phyloP scores from a whole-genome alignment of 2,113 vertebrate genomes.

The Phylloscopus trochiloides region DNA sequence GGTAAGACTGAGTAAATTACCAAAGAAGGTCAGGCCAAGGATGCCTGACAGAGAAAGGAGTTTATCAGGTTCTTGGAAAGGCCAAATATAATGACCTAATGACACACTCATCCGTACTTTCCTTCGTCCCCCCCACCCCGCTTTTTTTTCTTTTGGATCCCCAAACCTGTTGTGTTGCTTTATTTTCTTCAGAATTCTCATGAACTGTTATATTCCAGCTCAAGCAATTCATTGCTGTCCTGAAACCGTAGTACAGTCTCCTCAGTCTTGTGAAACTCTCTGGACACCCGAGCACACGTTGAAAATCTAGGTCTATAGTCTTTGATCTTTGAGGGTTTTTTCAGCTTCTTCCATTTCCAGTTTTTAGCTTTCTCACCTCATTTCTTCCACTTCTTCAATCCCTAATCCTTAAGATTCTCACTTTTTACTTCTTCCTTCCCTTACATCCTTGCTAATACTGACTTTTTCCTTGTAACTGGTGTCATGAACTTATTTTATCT shows the following conservation, averaged over 20 bases:
- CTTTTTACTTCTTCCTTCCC: background rate
- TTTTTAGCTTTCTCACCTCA: background rate
- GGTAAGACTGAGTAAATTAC: background rate
- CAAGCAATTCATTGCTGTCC: background rate
- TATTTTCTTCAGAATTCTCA: background rate
- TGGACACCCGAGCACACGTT: background rate
- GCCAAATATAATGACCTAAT: background rate
- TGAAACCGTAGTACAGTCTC: background rate
- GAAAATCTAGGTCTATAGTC: background rate
- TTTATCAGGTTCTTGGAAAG: background rate
- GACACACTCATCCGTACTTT: fast-evolving
- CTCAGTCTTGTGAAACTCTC: background rate
- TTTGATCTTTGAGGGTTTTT: background rate
- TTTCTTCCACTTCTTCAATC: background rate
- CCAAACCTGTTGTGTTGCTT: background rate
- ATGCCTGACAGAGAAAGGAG: background rate
- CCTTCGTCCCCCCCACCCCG: fast-evolving
- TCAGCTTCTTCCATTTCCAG: background rate
- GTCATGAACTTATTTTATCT: background rate
- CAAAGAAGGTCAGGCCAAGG: background rate
- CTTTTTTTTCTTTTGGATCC: fast-evolving
- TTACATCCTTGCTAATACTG: background rate
- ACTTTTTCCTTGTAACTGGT: background rate
- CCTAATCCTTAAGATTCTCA: background rate
- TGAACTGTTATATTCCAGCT: background rate